These are phyloP conservation scores for Hirtodrosophila cameraria DNA, from an alignment of 2,888 invertebrate species.

Conservation along the genomic window DNA sequence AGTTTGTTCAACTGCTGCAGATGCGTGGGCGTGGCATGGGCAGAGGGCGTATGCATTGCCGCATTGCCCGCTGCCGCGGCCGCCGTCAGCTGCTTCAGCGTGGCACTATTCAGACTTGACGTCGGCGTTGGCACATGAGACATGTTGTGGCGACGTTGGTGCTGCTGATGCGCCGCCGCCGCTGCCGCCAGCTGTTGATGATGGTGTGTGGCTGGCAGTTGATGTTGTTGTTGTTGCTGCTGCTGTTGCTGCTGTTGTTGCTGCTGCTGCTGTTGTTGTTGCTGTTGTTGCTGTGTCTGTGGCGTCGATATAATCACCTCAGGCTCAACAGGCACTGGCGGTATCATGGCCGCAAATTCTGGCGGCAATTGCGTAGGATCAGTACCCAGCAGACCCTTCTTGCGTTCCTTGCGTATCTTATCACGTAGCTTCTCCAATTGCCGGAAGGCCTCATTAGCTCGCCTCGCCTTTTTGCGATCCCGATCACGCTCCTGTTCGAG, in stretches of 20 bases:
- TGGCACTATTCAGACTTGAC: conserved; percentile 53
- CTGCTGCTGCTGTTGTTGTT: conserved; percentile 48
- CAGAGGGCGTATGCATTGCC: conserved; percentile 49
- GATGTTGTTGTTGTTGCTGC: conserved; percentile 37
- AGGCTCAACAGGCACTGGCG: conserved; percentile 78
- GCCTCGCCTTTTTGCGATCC: conserved; percentile 81
- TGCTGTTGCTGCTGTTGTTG: conserved; percentile 47
- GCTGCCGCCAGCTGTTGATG: conserved; percentile 48
- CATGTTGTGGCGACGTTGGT: conserved; percentile 59
- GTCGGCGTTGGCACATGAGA: conserved; percentile 53
- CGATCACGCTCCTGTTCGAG: conserved; percentile 83
- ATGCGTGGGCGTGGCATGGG: conserved; percentile 67
- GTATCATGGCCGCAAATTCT: conserved; percentile 77
- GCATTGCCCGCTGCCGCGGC: conserved; percentile 48
- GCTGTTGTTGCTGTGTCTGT: conserved; percentile 56
- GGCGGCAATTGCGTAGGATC: conserved; percentile 75
- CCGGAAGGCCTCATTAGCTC: conserved; percentile 81
- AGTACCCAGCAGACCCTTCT: conserved; percentile 79
- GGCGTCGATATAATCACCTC: conserved; percentile 76
- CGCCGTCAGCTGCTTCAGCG: conserved; percentile 60
- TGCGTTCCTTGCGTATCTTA: conserved; percentile 82
- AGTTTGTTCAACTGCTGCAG: conserved; percentile 78
- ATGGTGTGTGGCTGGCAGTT: conserved; percentile 52
- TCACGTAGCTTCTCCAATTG: conserved; percentile 82
- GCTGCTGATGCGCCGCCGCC: conserved; percentile 49